These are phyloP conservation scores for Syndactyla subalaris DNA, from an alignment of 2,797 vertebrate genomes.

Conservation along the genomic window DNA sequence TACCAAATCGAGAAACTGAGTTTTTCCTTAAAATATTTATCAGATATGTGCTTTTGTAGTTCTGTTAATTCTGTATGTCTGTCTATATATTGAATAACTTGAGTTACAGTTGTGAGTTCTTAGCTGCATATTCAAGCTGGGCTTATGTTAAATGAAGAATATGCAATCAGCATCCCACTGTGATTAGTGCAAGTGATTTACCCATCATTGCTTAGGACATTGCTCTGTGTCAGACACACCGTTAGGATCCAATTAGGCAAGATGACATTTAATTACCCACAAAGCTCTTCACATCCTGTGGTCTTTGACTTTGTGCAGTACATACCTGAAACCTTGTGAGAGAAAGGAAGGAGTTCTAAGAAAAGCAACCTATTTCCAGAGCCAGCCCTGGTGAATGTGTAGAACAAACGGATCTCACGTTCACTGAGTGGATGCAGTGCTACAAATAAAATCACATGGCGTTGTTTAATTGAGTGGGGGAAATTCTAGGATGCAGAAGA, in stretches of 20 bases:
- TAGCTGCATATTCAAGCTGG: background rate
- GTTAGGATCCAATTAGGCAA: background rate
- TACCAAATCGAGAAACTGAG: background rate
- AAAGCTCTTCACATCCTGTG: background rate
- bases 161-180: background rate
- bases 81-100: background rate
- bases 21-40: background rate
- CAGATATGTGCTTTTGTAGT: background rate
- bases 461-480: background rate
- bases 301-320: background rate
- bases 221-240: background rate
- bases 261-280: background rate
- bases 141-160: background rate
- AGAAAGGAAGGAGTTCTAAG: background rate
- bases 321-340: background rate
- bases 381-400: background rate
- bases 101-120: background rate
- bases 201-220: background rate
- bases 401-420: background rate
- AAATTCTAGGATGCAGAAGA: background rate
- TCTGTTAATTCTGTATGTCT: background rate
- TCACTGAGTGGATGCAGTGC: background rate
- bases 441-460: background rate
- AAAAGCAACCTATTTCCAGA: background rate
- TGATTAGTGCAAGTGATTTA: background rate